A percentile compares a stretch with the other conserved stretches of the same genome.
Evolutionary conservation across 2,888 invertebrate species (phyloP).

Genomic region (Melanostoma scalare): DNA sequence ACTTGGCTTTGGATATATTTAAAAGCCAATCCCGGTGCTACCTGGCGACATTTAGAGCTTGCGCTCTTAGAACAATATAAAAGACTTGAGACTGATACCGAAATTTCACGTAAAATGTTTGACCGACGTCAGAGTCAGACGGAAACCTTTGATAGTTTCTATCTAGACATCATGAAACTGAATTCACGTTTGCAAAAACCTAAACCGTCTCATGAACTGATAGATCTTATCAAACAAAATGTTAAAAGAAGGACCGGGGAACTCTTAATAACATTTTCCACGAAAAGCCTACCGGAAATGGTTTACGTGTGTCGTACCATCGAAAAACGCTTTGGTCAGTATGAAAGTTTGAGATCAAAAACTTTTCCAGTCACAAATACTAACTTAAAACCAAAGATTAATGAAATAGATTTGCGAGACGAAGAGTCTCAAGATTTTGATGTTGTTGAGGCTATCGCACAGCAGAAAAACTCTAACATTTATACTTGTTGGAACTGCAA

Average conservation of each 20-base stretch:
- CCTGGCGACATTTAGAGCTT: constrained; percentile 6
- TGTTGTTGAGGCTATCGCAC: constrained; percentile 4
- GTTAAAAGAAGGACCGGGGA: background rate
- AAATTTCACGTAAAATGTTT: constrained; percentile 12
- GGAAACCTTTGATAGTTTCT: too few species aligned
- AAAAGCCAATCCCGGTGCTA: constrained; percentile 1
- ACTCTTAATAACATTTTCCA: background rate
- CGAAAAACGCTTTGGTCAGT: background rate
- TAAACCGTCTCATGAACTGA: background rate
- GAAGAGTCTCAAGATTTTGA: background rate
- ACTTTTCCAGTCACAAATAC: too few species aligned
- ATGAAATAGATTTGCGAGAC: background rate
- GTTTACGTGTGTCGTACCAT: background rate
- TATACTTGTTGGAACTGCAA: constrained; percentile 6
- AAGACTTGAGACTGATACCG: constrained; percentile 1
- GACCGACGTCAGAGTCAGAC: background rate
- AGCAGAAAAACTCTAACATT: constrained; percentile 4
- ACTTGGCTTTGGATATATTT: constrained; percentile 9
- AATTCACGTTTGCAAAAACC: background rate
- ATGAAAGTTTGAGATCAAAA: too few species aligned
- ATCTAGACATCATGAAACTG: background rate
- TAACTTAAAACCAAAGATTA: too few species aligned
- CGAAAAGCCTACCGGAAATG: background rate
- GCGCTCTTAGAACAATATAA: background rate
- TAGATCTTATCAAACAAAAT: constrained; percentile 3